phyloP scores from a whole-genome alignment of 2,888 invertebrate species.

The Acanthopleura granulata region DNA sequence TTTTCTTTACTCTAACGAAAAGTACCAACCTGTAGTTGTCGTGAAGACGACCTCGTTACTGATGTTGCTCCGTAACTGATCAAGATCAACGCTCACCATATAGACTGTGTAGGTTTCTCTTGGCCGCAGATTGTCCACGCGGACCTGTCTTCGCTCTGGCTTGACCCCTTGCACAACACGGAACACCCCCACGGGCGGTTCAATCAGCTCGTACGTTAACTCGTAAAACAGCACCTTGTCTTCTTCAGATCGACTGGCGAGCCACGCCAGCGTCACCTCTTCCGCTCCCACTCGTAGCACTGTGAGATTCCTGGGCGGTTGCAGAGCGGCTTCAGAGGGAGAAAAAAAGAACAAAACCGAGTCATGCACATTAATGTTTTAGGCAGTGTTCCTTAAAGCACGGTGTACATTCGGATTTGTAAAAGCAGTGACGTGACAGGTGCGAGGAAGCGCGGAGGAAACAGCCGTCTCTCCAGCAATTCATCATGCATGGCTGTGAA shows the following conservation, averaged over 20 bases:
- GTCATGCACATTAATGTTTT: background rate
- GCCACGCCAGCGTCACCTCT: background rate
- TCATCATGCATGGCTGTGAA: too few species aligned
- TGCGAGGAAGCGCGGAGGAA: too few species aligned
- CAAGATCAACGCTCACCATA: background rate
- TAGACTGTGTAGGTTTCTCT: background rate
- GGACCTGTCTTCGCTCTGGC: background rate
- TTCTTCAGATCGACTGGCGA: background rate
- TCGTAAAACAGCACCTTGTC: background rate
- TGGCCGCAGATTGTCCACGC: background rate
- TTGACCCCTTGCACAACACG: background rate
- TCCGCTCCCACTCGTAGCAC: background rate
- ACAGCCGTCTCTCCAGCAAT: too few species aligned
- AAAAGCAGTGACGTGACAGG: too few species aligned
- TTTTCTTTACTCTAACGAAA: too few species aligned
- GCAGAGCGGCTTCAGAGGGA: background rate
- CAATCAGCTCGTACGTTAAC: background rate
- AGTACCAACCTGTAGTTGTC: background rate
- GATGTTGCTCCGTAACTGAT: background rate
- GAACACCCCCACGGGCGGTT: background rate
- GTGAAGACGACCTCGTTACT: constrained; percentile 4
- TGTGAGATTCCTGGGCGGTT: background rate
- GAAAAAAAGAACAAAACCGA: background rate
- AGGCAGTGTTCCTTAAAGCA: background rate
- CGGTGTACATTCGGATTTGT: too few species aligned